Evolutionary conservation across 2,888 invertebrate genomes (phyloP).

Genomic region (Volucella zonaria): DNA sequence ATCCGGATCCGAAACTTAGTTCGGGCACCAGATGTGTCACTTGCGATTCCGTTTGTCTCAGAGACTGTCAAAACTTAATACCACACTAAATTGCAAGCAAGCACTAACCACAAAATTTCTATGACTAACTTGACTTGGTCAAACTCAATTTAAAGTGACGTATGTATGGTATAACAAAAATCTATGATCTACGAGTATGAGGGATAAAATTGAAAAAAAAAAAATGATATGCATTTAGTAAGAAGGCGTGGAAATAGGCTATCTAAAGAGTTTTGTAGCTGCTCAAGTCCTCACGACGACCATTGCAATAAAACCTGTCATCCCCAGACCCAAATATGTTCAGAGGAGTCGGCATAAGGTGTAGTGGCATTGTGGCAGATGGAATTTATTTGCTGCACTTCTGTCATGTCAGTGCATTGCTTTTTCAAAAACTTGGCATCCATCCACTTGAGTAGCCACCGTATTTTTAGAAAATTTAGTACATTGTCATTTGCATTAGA

Average conservation of each 20-base stretch:
- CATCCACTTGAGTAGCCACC: conserved; percentile 51
- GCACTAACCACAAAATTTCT: conserved; percentile 41
- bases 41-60: conserved; percentile 42
- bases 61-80: conserved; percentile 46
- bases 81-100: conserved; percentile 29
- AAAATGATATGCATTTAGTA: conserved; percentile 38
- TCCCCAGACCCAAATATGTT: conserved; percentile 11
- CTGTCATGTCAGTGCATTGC: conserved; percentile 56
- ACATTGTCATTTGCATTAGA: conserved; percentile 62
- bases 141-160: conserved; percentile 58
- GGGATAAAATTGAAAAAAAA: conserved; percentile 14
- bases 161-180: conserved; percentile 16
- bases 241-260: conserved; percentile 66
- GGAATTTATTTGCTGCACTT: conserved; percentile 59
- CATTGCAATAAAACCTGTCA: conserved; percentile 52
- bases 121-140: conserved; percentile 44
- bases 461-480: conserved; percentile 65
- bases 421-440: conserved; percentile 57
- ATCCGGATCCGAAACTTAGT: too few species aligned
- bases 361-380: conserved; percentile 40
- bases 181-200: conserved; percentile 29
- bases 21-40: conserved; percentile 30
- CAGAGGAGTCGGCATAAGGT: neutral
- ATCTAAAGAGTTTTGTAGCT: conserved; percentile 44
- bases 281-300: conserved; percentile 30